Evolutionary conservation across 2,888 invertebrate species (phyloP), one percentile per base, ranked within the genome.

Genomic region (Sylvicola cinctus): DNA sequence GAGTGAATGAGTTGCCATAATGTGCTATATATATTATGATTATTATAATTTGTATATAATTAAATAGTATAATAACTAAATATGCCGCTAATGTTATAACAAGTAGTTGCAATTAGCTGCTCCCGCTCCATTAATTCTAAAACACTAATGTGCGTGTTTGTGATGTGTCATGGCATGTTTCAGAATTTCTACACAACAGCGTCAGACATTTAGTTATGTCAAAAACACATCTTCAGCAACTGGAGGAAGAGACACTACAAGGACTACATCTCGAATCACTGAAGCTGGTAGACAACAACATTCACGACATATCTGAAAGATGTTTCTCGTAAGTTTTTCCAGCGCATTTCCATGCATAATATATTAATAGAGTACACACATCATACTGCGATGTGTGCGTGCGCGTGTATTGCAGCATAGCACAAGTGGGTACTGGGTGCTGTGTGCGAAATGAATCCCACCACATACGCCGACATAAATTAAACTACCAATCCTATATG

Each of bases 171-270:
- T 20, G 20, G 20, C 20, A 6, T 8, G 8, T 20, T 68, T 34
- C 68, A 84, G 85, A 78, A 58, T 71, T 83, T 54, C 74, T 80
- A 36, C 71, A 73, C 50, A 75, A 74, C 57, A 74, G 74, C 46
- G 70, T 84, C 46, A 74, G 76, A 41, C 80, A 83, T 51, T 65
- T 84, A 58, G 84, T 84, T 58, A 75, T 85, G 51, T 75, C 78
- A 44, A 78, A 75, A 55, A 78, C 83, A 39, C 74, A 75, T 48
- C 65, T 83, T 51, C 75, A 79, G 58, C 69, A 75, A 44, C 63
- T 85, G 47, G 77, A 84, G 46, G 76, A 79, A 49, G 81, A 81
- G 52, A 77, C 78, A 40, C 63, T 83, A 48, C 76, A 74, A 42
- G 75, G 74, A 42, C 62, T 75, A 46, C 67, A 70, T 49, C 66